Base-by-base conservation (phyloP, 1,140 invertebrate species). In the Telenomus remus region DNA sequence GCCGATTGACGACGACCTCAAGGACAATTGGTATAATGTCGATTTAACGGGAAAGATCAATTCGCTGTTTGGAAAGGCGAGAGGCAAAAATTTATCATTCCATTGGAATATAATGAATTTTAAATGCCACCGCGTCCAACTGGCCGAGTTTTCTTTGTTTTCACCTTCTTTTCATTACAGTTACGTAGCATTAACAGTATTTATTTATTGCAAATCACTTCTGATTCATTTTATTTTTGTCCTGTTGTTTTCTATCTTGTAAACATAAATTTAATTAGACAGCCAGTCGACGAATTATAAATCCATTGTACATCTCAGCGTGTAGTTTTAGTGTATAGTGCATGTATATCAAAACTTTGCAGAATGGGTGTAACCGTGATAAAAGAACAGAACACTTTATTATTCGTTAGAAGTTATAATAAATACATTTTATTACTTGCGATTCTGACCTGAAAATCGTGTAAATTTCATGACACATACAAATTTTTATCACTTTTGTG, bases 1-100 rank as follows among this genome's bases (percentile, higher is more conserved):
- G 72, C 77, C 74, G 80, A 69, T 80, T 79, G 68, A 59, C 82
- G 80, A 84, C 68, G 78, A 82, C 78, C 81, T 81, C 82, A 85
- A 85, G 84, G 84, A 83, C 83, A 82, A 78, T 78, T 73, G 68
- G 64, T 69, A 70, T 76, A 79, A 76, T 79, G 72, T 69, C 73
- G 64, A 65, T 79, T 79, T 79, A 79, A 79, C 77, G 77, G 73
- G 69, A 79, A 79, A 79, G 69, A 79, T 76, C 73, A 69, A 73
- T 79, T 76, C 60, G 69, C 78, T 65, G 73, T 73, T 79, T 76
- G 78, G 74, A 79, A 79, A 79, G 72, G 76, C 68, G 68, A 72
- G 68, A 70, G 73, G 77, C 69, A 79, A 79, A 78, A 78, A 78
- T 78, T 73, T 78, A 77, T 77, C 75, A 69, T 73, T 73, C 64